Conservation (phyloP, 2,113 vertebrate genomes). For the Strigops habroptila region DNA sequence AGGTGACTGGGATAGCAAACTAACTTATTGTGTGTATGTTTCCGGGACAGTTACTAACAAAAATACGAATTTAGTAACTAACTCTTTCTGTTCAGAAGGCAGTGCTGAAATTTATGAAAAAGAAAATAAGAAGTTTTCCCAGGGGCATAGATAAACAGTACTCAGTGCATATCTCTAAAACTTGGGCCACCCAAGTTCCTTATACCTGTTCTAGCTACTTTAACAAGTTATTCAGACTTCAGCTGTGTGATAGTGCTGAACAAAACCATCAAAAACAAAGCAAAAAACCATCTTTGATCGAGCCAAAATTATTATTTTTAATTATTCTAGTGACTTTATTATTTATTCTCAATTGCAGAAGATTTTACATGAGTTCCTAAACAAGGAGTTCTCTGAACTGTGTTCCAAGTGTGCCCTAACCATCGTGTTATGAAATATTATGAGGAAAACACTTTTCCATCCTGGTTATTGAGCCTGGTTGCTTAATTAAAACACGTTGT, state of each 20-base stretch:
- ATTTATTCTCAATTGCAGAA: neutral
- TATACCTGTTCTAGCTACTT: neutral
- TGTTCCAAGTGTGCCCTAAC: neutral
- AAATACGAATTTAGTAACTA: neutral
- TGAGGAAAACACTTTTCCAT: neutral
- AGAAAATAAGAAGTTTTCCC: neutral
- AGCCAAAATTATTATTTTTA: neutral
- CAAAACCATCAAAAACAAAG: neutral
- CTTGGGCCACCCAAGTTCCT: neutral
- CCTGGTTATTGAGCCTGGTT: neutral
- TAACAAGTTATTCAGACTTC: neutral
- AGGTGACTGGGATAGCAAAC: neutral
- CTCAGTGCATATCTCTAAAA: neutral
- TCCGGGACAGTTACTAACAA: neutral
- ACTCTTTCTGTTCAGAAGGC: neutral
- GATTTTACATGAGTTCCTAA: neutral
- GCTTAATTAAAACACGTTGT: neutral
- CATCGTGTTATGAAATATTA: neutral
- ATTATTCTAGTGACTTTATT: neutral
- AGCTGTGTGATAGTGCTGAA: rapidly evolving
- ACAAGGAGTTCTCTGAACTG: neutral
- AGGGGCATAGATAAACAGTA: neutral
- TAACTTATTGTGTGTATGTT: neutral
- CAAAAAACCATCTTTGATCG: neutral
- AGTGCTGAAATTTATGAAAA: neutral